phyloP scores from a whole-genome alignment of 2,113 vertebrate species.

The Anguilla rostrata region DNA sequence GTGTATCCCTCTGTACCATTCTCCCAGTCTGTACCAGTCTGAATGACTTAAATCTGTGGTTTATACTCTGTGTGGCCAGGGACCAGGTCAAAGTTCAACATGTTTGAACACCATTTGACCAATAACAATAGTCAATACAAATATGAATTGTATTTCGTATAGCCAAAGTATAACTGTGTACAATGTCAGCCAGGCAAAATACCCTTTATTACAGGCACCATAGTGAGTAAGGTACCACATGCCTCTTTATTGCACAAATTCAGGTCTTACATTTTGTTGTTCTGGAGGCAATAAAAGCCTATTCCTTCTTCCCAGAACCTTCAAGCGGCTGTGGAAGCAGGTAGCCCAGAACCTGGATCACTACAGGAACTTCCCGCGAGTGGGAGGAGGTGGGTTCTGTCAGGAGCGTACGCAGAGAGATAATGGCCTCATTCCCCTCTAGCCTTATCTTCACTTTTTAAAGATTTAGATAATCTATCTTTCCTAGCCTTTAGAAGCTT shows the following conservation, averaged over 20 bases:
- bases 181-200: too few relatives aligned
- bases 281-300: not conserved
- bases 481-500: not conserved
- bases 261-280: not conserved
- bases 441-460: not conserved
- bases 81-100: too few relatives aligned
- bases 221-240: not conserved
- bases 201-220: not conserved
- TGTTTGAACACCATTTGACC: too few relatives aligned
- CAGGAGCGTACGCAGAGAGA: not conserved
- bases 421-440: not conserved
- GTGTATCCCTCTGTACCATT: not conserved
- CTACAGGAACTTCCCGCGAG: conserved; percentile 85
- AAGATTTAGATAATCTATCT: not conserved
- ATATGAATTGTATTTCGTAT: too few relatives aligned
- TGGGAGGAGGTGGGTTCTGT: conserved; percentile 81
- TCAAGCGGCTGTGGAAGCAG: conserved; percentile 92
- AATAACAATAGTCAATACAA: too few relatives aligned
- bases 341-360: conserved; percentile 86
- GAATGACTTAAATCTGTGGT: not conserved
- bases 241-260: not conserved
- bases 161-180: too few relatives aligned
- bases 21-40: not conserved
- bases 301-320: conserved; percentile 73
- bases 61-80: not conserved